Evolutionary conservation across 2,888 invertebrate genomes (phyloP).

Genomic region (Halocaridina rubra): DNA sequence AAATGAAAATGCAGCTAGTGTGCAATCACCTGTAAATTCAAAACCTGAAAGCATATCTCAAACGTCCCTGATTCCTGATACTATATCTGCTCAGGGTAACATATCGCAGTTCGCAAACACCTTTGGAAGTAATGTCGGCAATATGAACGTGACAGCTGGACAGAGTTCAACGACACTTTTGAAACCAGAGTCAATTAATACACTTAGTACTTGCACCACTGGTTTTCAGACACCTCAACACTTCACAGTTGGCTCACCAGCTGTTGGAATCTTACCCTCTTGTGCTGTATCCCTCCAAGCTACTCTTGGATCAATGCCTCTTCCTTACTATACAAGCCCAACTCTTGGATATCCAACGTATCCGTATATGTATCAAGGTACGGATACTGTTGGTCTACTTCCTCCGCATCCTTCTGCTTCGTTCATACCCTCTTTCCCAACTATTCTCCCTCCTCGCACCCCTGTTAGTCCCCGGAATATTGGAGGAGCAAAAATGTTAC

Average conservation of each 20-base stretch:
- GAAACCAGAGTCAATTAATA: constrained; percentile 2
- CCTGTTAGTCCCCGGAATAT: constrained; percentile 37
- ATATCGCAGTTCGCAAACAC: too few relatives aligned
- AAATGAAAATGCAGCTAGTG: neutral
- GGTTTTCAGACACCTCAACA: constrained; percentile 32
- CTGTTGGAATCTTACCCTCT: constrained; percentile 40
- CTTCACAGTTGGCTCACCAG: constrained; percentile 28
- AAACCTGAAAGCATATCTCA: constrained; percentile 26
- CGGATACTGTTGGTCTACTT: constrained; percentile 40
- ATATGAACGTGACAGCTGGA: neutral
- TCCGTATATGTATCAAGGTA: constrained; percentile 42
- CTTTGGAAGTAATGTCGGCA: too few relatives aligned
- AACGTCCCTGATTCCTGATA: too few relatives aligned
- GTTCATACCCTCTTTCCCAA: constrained; percentile 31
- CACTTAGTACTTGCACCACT: constrained; percentile 4
- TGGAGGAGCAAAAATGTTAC: constrained; percentile 40
- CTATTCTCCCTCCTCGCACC: constrained; percentile 35
- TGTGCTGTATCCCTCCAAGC: constrained; percentile 32
- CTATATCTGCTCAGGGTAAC: too few relatives aligned
- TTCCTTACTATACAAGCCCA: constrained; percentile 45
- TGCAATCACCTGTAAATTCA: neutral
- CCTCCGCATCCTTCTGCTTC: constrained; percentile 22
- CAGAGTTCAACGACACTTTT: constrained; percentile 10
- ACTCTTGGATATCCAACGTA: constrained; percentile 46
- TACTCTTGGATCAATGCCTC: constrained; percentile 30